Conservation (phyloP, 2,113 vertebrate species). For the Nesoenas mayeri region DNA sequence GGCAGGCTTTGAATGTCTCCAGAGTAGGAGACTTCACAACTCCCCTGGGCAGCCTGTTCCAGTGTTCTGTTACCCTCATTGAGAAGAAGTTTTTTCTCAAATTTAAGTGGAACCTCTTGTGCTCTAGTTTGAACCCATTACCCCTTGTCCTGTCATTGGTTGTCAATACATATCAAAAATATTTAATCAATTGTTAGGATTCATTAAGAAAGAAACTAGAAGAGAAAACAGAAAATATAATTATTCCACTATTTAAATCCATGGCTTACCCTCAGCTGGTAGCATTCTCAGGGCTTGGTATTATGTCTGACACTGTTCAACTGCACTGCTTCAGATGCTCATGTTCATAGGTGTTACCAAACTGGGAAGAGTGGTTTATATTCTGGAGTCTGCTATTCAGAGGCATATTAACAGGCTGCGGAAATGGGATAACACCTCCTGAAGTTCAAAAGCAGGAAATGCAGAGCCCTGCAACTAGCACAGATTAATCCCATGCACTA, state of each 20-base stretch:
- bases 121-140: no score
- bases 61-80: no score
- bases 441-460: neutral
- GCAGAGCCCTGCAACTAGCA: neutral
- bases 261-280: neutral
- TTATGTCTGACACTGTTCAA: neutral
- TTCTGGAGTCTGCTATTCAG: neutral
- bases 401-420: neutral
- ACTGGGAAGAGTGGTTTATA: neutral
- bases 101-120: no score
- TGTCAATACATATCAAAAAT: neutral
- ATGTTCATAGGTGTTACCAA: neutral
- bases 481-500: neutral
- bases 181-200: neutral
- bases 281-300: neutral
- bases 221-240: neutral
- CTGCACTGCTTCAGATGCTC: neutral
- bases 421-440: neutral
- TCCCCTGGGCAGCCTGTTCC: no score
- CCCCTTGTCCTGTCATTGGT: no score
- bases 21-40: no score
- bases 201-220: neutral
- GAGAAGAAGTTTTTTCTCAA: no score
- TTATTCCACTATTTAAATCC: neutral
- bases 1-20: no score